Evolutionary conservation across 1,140 invertebrate species (phyloP), one percentile per base, ranked within the genome.

Genomic region (Tetragnatha versicolor): DNA sequence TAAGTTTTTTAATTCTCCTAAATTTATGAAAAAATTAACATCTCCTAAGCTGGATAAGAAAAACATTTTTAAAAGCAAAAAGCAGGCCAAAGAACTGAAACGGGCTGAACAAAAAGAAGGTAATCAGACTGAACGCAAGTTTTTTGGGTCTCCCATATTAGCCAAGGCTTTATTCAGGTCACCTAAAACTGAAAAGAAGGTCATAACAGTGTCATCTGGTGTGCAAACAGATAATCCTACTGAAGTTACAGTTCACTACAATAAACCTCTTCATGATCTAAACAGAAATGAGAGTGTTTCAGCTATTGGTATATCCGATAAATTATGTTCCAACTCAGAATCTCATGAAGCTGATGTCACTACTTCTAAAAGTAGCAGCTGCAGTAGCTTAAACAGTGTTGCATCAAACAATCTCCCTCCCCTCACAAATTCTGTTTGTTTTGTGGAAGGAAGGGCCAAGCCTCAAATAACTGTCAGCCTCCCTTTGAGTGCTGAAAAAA

Each of bases 1-100:
- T 45, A 76, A 76, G n/a, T 79, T 80, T 51, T 75, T 81, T 45
- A 72, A 60, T 29, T 82, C 81, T 39, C 78, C 81, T n/a, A 81
- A 81, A 39, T 75, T 81, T 35, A 53, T 81, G 65, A 79, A 79
- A 47, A 82, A 82, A 22, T 58, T 81, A 25, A 63, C 60, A 29
- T 68, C 72, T n/a, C 75, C 81, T 42, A 81, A 78, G 78, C 49
- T 47, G 33, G 79, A 80, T 22, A 81, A 79, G 25, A 82, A 77
- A n/a, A 58, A 73, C 60, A 80, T 68, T 22, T 80, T 80, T 60
- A 80, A 80, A 58, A 80, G 47, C 22, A 75, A 80, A 42, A 75
- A 75, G 35, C 73, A 66, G 33, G 73, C 60, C 51, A 77, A 77
- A 42, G 73, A 77, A 55, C 20, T 39, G 12, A 72, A 69, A 42